Base-by-base conservation (phyloP, 1,140 invertebrate species). In the Hyphantria cunea region DNA sequence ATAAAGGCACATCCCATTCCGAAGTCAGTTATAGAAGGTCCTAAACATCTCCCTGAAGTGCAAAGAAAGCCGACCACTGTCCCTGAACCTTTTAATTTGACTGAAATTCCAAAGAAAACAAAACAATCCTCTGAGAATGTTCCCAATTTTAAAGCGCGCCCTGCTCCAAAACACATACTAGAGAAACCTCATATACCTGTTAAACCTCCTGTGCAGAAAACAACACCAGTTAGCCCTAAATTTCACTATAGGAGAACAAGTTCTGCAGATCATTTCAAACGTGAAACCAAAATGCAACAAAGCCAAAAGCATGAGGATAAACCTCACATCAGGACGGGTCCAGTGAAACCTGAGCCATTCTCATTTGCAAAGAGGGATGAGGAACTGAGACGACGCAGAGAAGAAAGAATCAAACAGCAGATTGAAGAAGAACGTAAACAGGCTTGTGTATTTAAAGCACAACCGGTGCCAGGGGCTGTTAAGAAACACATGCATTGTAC, bases 351-450 rank as follows among this genome's bases (percentile, higher is more conserved):
- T 25, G 80, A 86, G 66, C 88, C 88, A 66, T 90, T 90, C 54
- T 89, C 86, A 25, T 90, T 90, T 81, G 82, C 84, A 48, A 86
- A 86, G 52, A 63, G 86, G 13, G 80, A 90, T 78, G 84, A 87
- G 64, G 79, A 84, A 59, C 31, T 86, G 3, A 88, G 80, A 58
- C 72, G 59, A 31, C 82, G 74, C n/a, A 72, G 70, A 17, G 84
- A 89, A 47, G 84, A 87, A 52, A 80, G 58, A 50, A 89, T 90
- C 0, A 86, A 74, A 42, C 67, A 64, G 15, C 82, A 84, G 65
- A 71, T 89, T 47, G 84, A 89, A 39, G 80, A 88, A 54, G 86
- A 90, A 47, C 63, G 73, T 7, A 84, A 77, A 64, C 74, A 84
- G 55, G 86, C 86, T 10, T 74, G 69, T 3, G 76, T 75, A 25